Conservation (phyloP, 2,888 invertebrate genomes). For the Spodoptera exigua region DNA sequence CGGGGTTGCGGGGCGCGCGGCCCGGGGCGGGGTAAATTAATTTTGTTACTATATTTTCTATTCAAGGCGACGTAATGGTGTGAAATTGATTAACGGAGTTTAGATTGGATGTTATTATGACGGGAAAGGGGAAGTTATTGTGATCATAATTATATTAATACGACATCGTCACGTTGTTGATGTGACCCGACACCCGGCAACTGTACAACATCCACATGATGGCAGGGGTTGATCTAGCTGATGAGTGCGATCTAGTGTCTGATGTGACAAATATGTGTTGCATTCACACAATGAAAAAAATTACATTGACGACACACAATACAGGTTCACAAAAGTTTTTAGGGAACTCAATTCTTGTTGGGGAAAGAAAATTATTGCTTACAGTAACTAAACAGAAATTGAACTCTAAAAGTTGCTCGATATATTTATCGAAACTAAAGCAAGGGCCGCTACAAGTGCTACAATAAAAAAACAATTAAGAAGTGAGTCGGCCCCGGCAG, state of each 20-base stretch:
- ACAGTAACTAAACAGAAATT: no score
- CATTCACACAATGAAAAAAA: no score
- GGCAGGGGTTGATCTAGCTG: background rate
- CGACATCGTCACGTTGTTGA: constrained; percentile 8
- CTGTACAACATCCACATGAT: background rate
- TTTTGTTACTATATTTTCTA: constrained; percentile 56
- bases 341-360: no score
- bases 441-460: background rate
- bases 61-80: constrained; percentile 52
- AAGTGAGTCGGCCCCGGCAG: constrained; percentile 11
- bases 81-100: constrained; percentile 52
- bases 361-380: no score
- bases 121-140: constrained; percentile 28
- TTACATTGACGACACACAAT: no score
- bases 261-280: no score
- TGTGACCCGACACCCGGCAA: no score
- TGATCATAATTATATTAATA: constrained; percentile 21
- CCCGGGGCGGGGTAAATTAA: constrained; percentile 46
- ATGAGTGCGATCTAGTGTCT: no score
- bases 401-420: no score
- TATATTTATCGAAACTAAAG: background rate
- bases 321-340: no score
- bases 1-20: background rate
- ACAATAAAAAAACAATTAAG: constrained; percentile 41
- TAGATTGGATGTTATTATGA: constrained; percentile 46